A percentile compares a stretch with the other conserved stretches of the same genome.
Evolutionary conservation across 1,140 invertebrate species (phyloP).

Genomic region (Cherax quadricarinatus): DNA sequence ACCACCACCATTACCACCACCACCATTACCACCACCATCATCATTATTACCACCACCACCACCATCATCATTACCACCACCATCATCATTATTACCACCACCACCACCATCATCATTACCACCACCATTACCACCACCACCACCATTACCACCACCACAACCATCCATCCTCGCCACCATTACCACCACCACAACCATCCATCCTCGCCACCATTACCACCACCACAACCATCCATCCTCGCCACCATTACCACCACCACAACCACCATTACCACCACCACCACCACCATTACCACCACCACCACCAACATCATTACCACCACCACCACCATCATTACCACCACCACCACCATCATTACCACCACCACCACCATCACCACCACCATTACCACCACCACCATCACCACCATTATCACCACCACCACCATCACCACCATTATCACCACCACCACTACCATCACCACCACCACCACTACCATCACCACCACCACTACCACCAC

Average conservation of each 20-base stretch:
- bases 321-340: background rate
- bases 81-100: background rate
- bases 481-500: background rate
- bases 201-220: background rate
- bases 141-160: background rate
- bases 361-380: background rate
- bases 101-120: background rate
- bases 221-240: background rate
- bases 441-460: background rate
- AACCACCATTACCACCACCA: background rate
- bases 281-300: background rate
- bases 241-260: too few species aligned
- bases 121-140: background rate
- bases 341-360: background rate
- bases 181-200: background rate
- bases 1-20: background rate
- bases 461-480: too few species aligned
- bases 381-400: too few species aligned
- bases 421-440: background rate
- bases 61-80: background rate
- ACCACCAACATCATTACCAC: background rate
- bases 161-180: background rate
- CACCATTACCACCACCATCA: background rate
- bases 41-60: background rate
- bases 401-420: background rate